A percentile compares a stretch with the other conserved stretches of the same genome.
Evolutionary conservation across 2,797 vertebrate species (phyloP).

Genomic region (Aphelocoma californica): DNA sequence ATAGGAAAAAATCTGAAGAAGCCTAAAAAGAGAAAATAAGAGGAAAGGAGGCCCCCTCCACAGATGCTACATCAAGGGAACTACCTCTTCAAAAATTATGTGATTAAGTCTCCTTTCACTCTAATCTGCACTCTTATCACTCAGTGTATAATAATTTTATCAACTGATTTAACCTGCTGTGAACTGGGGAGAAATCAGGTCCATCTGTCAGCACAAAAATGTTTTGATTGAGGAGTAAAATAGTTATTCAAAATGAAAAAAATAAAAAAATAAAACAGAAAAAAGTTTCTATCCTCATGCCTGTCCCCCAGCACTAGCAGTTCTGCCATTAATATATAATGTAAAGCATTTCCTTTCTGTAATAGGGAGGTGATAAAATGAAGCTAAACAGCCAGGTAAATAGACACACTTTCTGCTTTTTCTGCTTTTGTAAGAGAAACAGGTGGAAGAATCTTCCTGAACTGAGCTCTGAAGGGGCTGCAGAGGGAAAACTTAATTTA

Average conservation of each 20-base stretch:
- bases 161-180: background rate
- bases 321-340: background rate
- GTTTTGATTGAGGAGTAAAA: background rate
- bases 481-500: slow-evolving; percentile 10
- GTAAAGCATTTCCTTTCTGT: background rate
- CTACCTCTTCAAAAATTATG: background rate
- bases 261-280: background rate
- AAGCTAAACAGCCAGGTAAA: background rate
- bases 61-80: background rate
- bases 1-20: background rate
- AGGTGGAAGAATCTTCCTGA: background rate
- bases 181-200: background rate
- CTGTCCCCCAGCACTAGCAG: background rate
- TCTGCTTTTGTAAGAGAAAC: background rate
- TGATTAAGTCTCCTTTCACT: background rate
- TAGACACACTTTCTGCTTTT: background rate
- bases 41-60: background rate
- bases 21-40: background rate
- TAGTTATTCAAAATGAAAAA: background rate
- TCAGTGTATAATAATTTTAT: background rate
- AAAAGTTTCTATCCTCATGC: background rate
- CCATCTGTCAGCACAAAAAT: background rate
- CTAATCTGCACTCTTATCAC: background rate
- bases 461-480: background rate
- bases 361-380: background rate